Conservation (phyloP, 1,140 invertebrate species). For the Cyphomyrmex costatus region DNA sequence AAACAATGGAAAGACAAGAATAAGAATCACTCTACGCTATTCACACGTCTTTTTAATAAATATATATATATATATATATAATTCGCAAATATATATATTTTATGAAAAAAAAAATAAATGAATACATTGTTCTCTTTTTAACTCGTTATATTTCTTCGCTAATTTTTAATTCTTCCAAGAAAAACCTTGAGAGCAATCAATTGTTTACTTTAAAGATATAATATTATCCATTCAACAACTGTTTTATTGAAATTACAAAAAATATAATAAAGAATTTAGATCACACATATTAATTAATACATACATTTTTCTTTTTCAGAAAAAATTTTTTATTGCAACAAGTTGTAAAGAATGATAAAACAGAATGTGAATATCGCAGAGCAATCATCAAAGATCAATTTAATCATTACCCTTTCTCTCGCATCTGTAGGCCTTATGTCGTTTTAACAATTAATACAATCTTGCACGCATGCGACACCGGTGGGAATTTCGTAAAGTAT, state of each 20-base stretch:
- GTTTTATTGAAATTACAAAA: neutral
- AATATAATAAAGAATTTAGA: neutral
- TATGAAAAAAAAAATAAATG: neutral
- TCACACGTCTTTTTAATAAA: slow-evolving; percentile 1
- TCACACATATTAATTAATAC: slow-evolving; percentile 7
- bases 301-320: neutral
- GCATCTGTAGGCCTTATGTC: slow-evolving; percentile 34
- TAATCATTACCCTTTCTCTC: neutral
- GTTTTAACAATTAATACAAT: slow-evolving; percentile 28
- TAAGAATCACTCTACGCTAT: neutral
- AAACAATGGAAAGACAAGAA: slow-evolving; percentile 11
- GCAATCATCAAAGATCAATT: neutral
- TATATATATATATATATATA: slow-evolving; percentile 1
- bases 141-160: neutral
- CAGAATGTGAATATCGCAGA: slow-evolving; percentile 12
- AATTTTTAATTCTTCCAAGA: neutral
- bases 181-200: slow-evolving; percentile 5
- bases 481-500: slow-evolving; percentile 34
- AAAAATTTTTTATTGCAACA: neutral
- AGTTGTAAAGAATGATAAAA: neutral
- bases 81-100: neutral
- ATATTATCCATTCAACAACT: neutral
- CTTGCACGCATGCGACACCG: slow-evolving; percentile 24
- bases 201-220: neutral
- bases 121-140: slow-evolving; percentile 3